These are phyloP conservation scores for Hololepta plana DNA, from an alignment of 2,888 invertebrate genomes.

Conservation along the genomic window DNA sequence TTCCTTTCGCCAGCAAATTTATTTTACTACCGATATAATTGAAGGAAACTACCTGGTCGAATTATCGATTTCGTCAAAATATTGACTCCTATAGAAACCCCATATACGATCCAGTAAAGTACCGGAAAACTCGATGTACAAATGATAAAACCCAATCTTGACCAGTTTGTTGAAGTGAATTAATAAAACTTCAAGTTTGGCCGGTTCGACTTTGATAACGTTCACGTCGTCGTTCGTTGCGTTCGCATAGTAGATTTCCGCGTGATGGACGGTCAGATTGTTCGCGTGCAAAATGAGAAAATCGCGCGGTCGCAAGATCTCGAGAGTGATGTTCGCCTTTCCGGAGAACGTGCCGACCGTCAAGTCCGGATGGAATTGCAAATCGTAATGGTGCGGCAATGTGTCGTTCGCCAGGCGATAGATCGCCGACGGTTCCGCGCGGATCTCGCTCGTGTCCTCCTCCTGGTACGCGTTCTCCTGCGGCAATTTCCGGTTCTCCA, in stretches of 20 bases:
- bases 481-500: slow-evolving; percentile 5
- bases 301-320: too few species aligned
- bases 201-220: too few species aligned
- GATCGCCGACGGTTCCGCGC: background rate
- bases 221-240: too few species aligned
- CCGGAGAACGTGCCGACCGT: slow-evolving; percentile 37
- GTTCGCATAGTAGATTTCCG: too few species aligned
- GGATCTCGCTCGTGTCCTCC: background rate
- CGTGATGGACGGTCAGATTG: too few species aligned
- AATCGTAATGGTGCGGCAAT: slow-evolving; percentile 42
- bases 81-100: slow-evolving; percentile 54
- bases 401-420: slow-evolving; percentile 39
- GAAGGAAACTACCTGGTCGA: slow-evolving; percentile 7
- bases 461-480: background rate
- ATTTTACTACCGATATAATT: slow-evolving; percentile 16
- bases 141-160: slow-evolving; percentile 22
- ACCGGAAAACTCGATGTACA: slow-evolving; percentile 3
- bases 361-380: slow-evolving; percentile 44
- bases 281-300: too few species aligned
- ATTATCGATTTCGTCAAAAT: slow-evolving; percentile 17
- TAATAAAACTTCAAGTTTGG: too few species aligned
- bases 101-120: slow-evolving; percentile 25
- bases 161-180: too few species aligned
- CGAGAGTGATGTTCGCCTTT: slow-evolving; percentile 23
- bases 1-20: slow-evolving; percentile 19